Percentiles rank a stretch among this genome's conserved stretches.
Conservation (phyloP, 2,113 vertebrate species). For the Stercorarius parasiticus region DNA sequence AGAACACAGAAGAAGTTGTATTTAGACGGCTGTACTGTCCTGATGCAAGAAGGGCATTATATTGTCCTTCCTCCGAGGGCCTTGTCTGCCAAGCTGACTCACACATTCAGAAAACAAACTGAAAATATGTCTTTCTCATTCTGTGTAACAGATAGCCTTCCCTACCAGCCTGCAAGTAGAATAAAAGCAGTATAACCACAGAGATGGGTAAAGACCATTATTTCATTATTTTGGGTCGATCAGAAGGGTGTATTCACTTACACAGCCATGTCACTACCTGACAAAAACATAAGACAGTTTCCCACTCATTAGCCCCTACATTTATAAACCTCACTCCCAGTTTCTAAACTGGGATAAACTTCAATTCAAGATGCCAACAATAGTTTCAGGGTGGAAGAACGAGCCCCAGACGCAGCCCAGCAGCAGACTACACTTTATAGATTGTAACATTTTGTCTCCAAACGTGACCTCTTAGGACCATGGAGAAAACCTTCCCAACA, state of each 20-base stretch:
- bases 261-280: background rate
- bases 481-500: background rate
- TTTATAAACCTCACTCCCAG: background rate
- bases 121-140: background rate
- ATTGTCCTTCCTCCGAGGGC: background rate
- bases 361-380: background rate
- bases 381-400: background rate
- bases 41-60: background rate
- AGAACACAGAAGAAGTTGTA: background rate
- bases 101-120: background rate
- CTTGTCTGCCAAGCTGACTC: background rate
- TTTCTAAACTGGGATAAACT: background rate
- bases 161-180: background rate
- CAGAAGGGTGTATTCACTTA: background rate
- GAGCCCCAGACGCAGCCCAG: rapidly evolving
- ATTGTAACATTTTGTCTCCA: background rate
- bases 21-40: background rate
- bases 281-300: background rate
- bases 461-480: background rate
- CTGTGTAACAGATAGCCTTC: background rate
- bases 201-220: background rate
- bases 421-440: background rate
- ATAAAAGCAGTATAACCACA: background rate
- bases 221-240: background rate
- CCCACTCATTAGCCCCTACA: too few species aligned